Conservation (phyloP, 2,113 vertebrate species). For the Tragelaphus strepsiceros region DNA sequence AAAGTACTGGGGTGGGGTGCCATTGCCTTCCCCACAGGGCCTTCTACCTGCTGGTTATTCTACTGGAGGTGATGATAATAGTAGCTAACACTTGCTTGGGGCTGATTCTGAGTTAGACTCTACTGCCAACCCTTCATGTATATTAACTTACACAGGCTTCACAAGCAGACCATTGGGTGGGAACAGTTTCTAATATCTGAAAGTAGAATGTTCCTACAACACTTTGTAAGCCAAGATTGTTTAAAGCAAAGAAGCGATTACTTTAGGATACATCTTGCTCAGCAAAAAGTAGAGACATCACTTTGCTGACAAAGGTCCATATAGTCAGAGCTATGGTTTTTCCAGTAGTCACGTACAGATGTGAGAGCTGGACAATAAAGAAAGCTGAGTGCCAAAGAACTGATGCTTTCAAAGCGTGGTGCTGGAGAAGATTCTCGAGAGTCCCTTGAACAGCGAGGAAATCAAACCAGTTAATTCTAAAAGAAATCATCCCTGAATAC, state of each 20-base stretch:
- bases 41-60: not conserved
- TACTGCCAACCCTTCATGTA: not conserved
- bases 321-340: not conserved
- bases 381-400: not conserved
- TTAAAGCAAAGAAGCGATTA: not conserved
- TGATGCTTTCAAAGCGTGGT: not conserved
- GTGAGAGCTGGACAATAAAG: not conserved
- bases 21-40: no score
- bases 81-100: no score
- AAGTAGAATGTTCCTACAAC: not conserved
- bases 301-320: not conserved
- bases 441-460: not conserved
- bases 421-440: not conserved
- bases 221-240: not conserved
- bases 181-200: not conserved
- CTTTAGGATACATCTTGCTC: not conserved
- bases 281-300: not conserved
- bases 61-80: not conserved
- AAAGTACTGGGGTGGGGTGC: no score
- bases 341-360: not conserved
- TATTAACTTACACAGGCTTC: not conserved
- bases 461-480: not conserved
- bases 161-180: not conserved
- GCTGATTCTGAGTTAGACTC: not conserved
- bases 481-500: not conserved